Evolutionary conservation across 2,797 vertebrate species (phyloP).

Genomic region (Sarcophilus harrisii): DNA sequence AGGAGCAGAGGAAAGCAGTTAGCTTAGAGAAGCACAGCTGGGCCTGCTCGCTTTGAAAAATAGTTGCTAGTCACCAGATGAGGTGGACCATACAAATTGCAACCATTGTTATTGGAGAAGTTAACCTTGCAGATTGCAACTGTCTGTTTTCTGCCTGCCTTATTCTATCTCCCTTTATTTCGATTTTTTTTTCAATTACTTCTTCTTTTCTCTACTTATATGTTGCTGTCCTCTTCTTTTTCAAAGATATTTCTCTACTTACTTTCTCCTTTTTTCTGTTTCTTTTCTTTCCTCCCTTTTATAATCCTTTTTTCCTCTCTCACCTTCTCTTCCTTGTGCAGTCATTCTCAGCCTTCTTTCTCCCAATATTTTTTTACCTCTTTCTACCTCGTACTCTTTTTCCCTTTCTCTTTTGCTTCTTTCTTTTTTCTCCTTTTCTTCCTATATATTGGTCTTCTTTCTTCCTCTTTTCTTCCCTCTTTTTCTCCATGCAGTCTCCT

Average conservation of each 20-base stretch:
- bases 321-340: not conserved
- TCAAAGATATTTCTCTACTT: not conserved
- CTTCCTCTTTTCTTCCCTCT: not conserved
- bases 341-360: not conserved
- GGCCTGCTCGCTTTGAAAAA: slow-evolving; percentile 63
- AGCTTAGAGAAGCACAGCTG: slow-evolving; percentile 58
- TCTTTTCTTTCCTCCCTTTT: not conserved
- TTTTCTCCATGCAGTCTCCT: not conserved
- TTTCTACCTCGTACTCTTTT: not conserved
- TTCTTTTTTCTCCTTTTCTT: not conserved
- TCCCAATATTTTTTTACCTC: not conserved
- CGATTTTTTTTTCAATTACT: not conserved
- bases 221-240: not conserved
- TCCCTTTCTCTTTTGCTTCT: not conserved
- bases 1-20: slow-evolving; percentile 67
- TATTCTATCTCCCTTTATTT: not conserved
- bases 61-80: slow-evolving; percentile 33
- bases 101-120: slow-evolving; percentile 12
- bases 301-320: fast-evolving
- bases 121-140: slow-evolving; percentile 4
- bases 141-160: not conserved
- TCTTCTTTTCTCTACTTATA: not conserved
- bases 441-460: not conserved
- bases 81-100: slow-evolving; percentile 52
- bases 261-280: not conserved